phyloP scores from a whole-genome alignment of 1,140 invertebrate genomes.

The Cephus cinctus region DNA sequence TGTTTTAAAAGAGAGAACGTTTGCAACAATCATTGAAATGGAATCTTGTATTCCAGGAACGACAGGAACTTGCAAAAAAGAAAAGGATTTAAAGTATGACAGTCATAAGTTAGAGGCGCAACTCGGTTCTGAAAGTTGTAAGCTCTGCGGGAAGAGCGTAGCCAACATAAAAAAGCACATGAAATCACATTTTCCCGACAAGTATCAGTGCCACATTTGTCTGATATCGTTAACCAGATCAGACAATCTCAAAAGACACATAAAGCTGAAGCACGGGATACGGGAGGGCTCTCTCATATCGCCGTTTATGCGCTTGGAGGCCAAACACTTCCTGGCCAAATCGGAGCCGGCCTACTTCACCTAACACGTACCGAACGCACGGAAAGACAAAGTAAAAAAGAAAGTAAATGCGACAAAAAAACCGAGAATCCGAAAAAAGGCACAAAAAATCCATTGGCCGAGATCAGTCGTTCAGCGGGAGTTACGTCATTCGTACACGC shows the following conservation, averaged over 20 bases:
- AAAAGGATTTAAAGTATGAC: slow-evolving; percentile 52
- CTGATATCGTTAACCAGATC: slow-evolving; percentile 55
- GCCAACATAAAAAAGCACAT: slow-evolving; percentile 56
- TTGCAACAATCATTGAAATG: slow-evolving; percentile 27
- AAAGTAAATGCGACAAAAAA: slow-evolving; percentile 8
- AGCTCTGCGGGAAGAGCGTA: slow-evolving; percentile 53
- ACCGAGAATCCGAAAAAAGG: not conserved
- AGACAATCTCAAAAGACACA: slow-evolving; percentile 56
- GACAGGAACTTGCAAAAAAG: slow-evolving; percentile 47
- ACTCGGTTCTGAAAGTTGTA: slow-evolving; percentile 48
- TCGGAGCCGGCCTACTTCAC: slow-evolving; percentile 46
- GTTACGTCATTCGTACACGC: too few relatives aligned
- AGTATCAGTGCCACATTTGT: slow-evolving; percentile 55
- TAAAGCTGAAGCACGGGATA: slow-evolving; percentile 53
- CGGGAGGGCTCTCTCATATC: slow-evolving; percentile 44
- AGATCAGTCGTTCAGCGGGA: too few relatives aligned
- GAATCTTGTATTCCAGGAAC: slow-evolving; percentile 55
- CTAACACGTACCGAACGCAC: slow-evolving; percentile 24
- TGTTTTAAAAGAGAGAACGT: slow-evolving; percentile 22
- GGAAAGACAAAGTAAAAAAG: too few relatives aligned
- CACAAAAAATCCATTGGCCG: not conserved
- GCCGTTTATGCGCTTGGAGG: slow-evolving; percentile 48
- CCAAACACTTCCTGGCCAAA: slow-evolving; percentile 51
- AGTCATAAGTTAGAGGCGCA: slow-evolving; percentile 48
- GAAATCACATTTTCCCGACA: slow-evolving; percentile 56